Base-by-base conservation (phyloP, 92 coral and sea anemone species). In the Palythoa grandiflora region DNA sequence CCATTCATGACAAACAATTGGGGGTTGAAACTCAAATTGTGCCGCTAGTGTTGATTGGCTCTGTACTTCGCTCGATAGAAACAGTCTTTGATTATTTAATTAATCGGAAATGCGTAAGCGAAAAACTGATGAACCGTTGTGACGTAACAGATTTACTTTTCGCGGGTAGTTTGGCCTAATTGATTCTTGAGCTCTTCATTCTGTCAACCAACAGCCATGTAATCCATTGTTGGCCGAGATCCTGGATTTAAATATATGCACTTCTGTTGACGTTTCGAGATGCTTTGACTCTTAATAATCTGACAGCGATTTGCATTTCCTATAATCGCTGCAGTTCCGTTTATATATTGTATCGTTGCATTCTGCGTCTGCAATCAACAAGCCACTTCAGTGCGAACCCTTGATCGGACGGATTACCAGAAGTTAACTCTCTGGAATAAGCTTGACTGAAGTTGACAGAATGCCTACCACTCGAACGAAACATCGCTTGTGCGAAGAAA, bases 101-200 rank as follows among this genome's bases (percentile, higher is more conserved):
- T 84, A 85, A 65, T 79, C 94, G 94, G 94, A 91, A 91, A 89
- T 91, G 92, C 92, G 94, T 91, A 83, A 84, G 90, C 61, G 70
- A 79, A 38, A 50, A 38, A 54, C 55, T 78, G 20, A 83, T 77
- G 78, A 68, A 36, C 75, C 68, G 78, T 84, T 81, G 87, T 93
- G 96, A 95, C 98, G 98, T 93, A 89, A 87, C 74, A 79, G 87
- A 73, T 79, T 91, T 81, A 80, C 86, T 78, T 91, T 87, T 75
- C 87, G 80, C 90, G 94, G 91, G 91, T 75, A 90, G 80, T 87
- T 91, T 89, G 73, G 80, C 84, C 80, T 63, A 91, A 91, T 91
- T 87, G 87, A 84, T 61, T 89, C 88, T 71, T 48, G 73, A 57
- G 75, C 87, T 73, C 93, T 90, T 80, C 47, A 19, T 76, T 17